These are phyloP conservation scores for Conus ventricosus DNA, from an alignment of 1,140 invertebrate genomes.

Conservation along the genomic window DNA sequence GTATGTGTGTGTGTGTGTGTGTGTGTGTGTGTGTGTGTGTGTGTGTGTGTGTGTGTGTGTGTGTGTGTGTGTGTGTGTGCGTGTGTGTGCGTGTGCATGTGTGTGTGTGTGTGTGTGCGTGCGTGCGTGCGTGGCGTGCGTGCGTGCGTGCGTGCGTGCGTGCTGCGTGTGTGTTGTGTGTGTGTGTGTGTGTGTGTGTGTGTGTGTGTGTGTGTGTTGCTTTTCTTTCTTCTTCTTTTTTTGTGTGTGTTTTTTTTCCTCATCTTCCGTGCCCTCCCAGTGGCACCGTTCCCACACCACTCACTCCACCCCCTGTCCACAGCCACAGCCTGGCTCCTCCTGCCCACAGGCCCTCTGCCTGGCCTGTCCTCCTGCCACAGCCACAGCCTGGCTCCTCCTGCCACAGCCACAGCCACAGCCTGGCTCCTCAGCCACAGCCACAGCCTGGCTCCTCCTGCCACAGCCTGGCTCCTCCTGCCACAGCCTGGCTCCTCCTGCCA, in stretches of 20 bases:
- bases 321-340: no score
- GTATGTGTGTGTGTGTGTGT: conserved; percentile 24
- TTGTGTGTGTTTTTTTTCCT: not conserved
- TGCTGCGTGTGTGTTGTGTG: not conserved
- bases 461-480: no score
- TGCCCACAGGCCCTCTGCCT: no score
- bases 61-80: conserved; percentile 22
- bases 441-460: no score
- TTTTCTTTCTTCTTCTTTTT: not conserved
- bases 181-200: conserved; percentile 28
- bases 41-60: conserved; percentile 16
- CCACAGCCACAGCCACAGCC: no score
- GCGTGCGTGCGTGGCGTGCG: not conserved
- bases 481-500: no score
- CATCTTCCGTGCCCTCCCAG: no score
- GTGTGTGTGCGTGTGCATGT: conserved; percentile 15
- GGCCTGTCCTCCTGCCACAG: no score
- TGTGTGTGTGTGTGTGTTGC: conserved; percentile 14
- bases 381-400: no score
- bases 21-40: conserved; percentile 9
- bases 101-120: conserved; percentile 17
- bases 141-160: not conserved
- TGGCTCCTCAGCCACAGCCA: no score
- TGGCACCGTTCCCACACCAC: no score
- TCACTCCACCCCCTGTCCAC: no score